Percentiles rank a stretch among this genome's conserved stretches.
phyloP scores from a whole-genome alignment of 2,113 vertebrate species.

The Pelmatolapia mariae region DNA sequence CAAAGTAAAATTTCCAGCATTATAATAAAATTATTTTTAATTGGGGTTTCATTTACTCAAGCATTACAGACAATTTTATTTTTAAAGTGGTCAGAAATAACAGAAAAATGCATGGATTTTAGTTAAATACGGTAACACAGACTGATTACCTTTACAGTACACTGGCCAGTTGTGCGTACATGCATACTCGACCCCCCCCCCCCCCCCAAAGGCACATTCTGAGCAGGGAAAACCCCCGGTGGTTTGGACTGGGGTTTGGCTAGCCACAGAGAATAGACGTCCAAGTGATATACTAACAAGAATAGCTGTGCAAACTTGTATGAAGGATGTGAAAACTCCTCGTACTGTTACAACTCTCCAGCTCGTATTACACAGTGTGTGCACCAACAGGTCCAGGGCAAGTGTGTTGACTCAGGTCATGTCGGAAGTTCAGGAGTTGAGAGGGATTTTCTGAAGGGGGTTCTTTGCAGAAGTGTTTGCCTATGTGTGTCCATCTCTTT shows the following conservation, averaged over 20 bases:
- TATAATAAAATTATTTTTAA: not conserved
- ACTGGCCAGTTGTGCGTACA: not conserved
- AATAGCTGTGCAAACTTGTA: not conserved
- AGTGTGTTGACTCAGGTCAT: constrained; percentile 66
- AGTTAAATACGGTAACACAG: not conserved
- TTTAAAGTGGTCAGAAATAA: not conserved
- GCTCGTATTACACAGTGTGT: constrained; percentile 50
- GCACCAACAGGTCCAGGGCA: constrained; percentile 47
- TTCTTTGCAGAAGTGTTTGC: constrained; percentile 56
- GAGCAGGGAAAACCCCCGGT: not conserved
- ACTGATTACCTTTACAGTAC: not conserved
- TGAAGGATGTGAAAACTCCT: not conserved
- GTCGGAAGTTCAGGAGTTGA: constrained; percentile 80
- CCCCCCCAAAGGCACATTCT: not conserved
- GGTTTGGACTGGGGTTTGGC: not conserved
- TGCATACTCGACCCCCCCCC: not conserved
- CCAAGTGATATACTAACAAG: not conserved
- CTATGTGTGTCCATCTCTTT: constrained; percentile 41
- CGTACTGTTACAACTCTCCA: constrained; percentile 16
- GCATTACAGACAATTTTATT: not conserved
- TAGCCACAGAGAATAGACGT: not conserved
- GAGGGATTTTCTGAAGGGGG: constrained; percentile 66
- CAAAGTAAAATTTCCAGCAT: not conserved
- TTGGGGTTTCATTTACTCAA: not conserved
- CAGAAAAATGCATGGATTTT: not conserved